A percentile compares a stretch with the other conserved stretches of the same genome.
Evolutionary conservation across 1,140 invertebrate genomes (phyloP).

Genomic region (Coenobita brevimanus): DNA sequence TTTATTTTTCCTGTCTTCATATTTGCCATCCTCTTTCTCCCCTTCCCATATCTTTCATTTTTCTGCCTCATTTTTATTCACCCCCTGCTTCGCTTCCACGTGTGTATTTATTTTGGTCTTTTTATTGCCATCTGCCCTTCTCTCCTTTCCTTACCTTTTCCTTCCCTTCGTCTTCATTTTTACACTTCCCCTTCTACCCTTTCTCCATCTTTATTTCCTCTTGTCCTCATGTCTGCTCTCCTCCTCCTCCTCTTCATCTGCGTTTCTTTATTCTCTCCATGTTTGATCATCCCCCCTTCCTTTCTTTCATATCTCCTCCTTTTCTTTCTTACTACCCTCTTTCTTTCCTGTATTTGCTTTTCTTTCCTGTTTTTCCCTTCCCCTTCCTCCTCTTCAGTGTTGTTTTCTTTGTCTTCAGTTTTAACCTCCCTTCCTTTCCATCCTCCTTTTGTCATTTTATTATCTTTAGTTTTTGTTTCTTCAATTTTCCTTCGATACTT

Average conservation of each 20-base stretch:
- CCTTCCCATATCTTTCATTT: background rate
- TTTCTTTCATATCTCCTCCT: too few relatives aligned
- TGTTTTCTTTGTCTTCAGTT: background rate
- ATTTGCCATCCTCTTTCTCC: background rate
- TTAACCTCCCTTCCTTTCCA: background rate
- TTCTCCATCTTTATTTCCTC: too few relatives aligned
- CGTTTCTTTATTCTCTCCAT: background rate
- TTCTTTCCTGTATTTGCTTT: background rate
- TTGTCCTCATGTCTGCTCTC: background rate
- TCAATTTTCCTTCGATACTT: background rate
- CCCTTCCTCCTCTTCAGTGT: background rate
- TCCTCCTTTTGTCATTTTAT: background rate
- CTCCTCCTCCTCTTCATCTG: background rate
- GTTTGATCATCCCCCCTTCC: background rate
- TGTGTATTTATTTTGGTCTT: background rate
- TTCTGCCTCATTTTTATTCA: background rate
- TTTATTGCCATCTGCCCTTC: background rate
- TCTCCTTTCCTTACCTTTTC: background rate
- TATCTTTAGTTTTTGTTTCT: too few relatives aligned
- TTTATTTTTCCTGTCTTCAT: background rate
- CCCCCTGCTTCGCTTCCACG: background rate
- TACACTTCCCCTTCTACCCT: background rate
- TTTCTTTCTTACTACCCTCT: conserved; percentile 2
- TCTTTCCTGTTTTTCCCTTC: background rate
- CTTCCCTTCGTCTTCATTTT: background rate